A percentile compares a stretch with the other conserved stretches of the same genome.
phyloP scores from a whole-genome alignment of 2,888 invertebrate species.

The Octonoba sinensis region DNA sequence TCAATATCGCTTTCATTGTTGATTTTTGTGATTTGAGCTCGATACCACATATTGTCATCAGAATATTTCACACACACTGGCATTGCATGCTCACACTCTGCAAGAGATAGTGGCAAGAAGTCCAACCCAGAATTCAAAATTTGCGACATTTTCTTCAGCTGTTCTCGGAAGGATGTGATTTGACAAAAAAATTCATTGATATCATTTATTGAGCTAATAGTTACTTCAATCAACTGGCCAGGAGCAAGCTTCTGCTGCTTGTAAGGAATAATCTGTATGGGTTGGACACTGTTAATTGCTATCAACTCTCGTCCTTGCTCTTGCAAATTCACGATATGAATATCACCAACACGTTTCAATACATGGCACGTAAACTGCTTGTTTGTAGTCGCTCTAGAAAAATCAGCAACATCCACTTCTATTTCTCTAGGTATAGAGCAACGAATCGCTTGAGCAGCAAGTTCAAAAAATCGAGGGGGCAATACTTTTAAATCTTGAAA shows the following conservation, averaged over 20 bases:
- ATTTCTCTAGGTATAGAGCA: conserved; percentile 31
- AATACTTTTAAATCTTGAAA: conserved; percentile 36
- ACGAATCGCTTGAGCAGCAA: conserved; percentile 57
- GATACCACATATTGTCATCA: conserved; percentile 69
- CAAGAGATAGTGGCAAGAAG: neutral
- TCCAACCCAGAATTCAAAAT: conserved; percentile 22
- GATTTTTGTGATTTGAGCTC: conserved; percentile 66
- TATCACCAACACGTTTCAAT: conserved; percentile 8
- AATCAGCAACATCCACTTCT: conserved; percentile 4
- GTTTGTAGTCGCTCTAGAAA: neutral
- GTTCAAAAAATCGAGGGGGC: conserved; percentile 14
- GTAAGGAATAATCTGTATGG: neutral
- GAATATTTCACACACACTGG: conserved; percentile 67
- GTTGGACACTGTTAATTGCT: neutral
- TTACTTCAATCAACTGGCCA: conserved; percentile 19
- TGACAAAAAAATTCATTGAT: conserved; percentile 52
- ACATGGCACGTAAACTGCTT: conserved; percentile 20
- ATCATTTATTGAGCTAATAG: conserved; percentile 39
- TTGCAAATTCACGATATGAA: conserved; percentile 21
- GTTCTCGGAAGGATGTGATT: conserved; percentile 13
- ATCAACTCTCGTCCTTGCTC: neutral
- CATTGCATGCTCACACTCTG: conserved; percentile 24
- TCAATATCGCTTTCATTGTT: conserved; percentile 62
- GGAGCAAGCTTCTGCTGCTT: conserved; percentile 9
- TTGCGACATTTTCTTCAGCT: conserved; percentile 22